Conservation (phyloP, 2,113 vertebrate genomes). For the Pipra filicauda region DNA sequence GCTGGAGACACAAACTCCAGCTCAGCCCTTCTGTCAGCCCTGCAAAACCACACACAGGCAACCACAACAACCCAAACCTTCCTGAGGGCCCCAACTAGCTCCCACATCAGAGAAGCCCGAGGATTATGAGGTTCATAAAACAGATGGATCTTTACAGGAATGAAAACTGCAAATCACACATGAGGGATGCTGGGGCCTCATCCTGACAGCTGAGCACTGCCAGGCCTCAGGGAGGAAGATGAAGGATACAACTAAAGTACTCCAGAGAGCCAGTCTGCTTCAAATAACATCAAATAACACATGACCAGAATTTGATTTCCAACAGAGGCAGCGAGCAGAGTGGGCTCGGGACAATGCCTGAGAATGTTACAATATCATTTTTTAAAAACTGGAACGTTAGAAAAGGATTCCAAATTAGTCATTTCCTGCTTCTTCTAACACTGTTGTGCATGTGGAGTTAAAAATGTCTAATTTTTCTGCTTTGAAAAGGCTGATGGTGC, state of each 20-base stretch:
- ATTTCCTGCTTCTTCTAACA: constrained; percentile 61
- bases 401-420: constrained; percentile 50
- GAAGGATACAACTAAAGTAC: background rate
- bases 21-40: background rate
- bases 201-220: background rate
- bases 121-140: background rate
- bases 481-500: constrained; percentile 65
- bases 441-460: constrained; percentile 51
- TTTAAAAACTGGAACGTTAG: background rate
- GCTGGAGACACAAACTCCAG: background rate
- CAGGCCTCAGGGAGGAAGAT: background rate
- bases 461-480: constrained; percentile 65
- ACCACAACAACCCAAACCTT: background rate
- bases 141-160: background rate
- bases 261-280: background rate
- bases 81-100: background rate
- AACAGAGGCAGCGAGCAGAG: background rate
- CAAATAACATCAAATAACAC: background rate
- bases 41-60: background rate
- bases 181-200: background rate
- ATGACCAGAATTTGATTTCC: background rate
- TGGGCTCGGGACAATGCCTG: background rate
- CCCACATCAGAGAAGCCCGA: background rate
- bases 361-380: background rate
- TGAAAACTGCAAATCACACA: background rate